These are phyloP conservation scores for Eulemur macaco DNA, from an alignment of 2,113 vertebrate species.

Conservation along the genomic window DNA sequence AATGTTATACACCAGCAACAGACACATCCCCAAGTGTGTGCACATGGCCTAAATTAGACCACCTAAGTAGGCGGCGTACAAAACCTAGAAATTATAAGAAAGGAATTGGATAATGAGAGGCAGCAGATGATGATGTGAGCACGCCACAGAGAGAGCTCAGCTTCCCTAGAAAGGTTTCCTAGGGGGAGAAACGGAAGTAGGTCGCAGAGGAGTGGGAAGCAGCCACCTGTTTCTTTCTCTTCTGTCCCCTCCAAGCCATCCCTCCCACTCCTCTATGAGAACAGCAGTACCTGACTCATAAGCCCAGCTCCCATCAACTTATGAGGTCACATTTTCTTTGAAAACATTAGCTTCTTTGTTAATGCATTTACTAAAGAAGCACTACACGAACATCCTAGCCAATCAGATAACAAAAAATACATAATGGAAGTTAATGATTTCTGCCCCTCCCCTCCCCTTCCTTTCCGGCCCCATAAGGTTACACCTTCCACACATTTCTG, in stretches of 20 bases:
- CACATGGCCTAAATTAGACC: slow-evolving; percentile 83
- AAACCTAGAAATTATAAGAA: slow-evolving; percentile 71
- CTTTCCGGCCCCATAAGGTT: background rate
- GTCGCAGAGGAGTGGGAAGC: background rate
- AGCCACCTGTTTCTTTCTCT: background rate
- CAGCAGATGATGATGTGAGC: slow-evolving; percentile 63
- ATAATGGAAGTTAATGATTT: background rate
- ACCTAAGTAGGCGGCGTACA: slow-evolving; percentile 74
- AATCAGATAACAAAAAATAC: background rate
- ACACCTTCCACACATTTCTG: background rate
- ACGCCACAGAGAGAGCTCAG: slow-evolving; percentile 70
- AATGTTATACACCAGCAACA: slow-evolving; percentile 60
- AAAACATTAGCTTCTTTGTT: background rate
- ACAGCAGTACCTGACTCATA: background rate
- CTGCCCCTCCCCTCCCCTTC: background rate
- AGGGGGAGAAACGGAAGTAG: background rate
- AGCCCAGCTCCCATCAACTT: background rate
- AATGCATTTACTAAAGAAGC: background rate
- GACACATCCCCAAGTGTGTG: slow-evolving; percentile 63
- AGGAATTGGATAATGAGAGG: slow-evolving; percentile 71
- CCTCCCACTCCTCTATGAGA: background rate
- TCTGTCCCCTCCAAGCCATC: background rate
- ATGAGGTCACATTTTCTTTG: background rate
- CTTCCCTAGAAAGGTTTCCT: slow-evolving; percentile 65
- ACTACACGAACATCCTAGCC: background rate